Evolutionary conservation across 2,888 invertebrate genomes (phyloP).

Genomic region (Lasioglossum vierecki): DNA sequence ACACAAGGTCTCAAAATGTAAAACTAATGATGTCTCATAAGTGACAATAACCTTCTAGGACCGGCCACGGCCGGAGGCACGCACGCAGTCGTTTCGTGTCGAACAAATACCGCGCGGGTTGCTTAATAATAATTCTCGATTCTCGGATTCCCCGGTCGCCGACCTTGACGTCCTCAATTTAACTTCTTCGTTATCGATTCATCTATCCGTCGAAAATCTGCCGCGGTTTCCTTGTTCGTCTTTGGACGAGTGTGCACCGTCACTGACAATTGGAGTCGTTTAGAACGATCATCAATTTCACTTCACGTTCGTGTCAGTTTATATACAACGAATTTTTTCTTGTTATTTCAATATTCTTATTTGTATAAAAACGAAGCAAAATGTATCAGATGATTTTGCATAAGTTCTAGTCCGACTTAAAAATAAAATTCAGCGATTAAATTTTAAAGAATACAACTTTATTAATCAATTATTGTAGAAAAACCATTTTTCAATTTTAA

Average conservation of each 20-base stretch:
- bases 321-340: no score
- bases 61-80: neutral
- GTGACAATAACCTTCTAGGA: neutral
- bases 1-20: no score
- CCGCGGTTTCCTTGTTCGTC: neutral
- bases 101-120: neutral
- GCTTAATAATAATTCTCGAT: slow-evolving; percentile 12
- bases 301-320: neutral
- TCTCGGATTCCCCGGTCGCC: neutral
- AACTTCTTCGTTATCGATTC: neutral
- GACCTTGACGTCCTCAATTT: neutral
- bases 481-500: no score
- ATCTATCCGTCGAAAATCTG: neutral
- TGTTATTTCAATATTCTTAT: no score
- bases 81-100: neutral
- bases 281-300: neutral
- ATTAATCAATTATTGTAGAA: no score
- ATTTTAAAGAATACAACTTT: no score
- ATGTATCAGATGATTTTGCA: no score
- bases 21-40: neutral
- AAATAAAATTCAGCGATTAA: no score
- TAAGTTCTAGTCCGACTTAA: no score
- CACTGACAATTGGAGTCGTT: neutral
- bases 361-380: no score
- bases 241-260: neutral